phyloP scores from a whole-genome alignment of 2,888 invertebrate species.

The Amiota minor region DNA sequence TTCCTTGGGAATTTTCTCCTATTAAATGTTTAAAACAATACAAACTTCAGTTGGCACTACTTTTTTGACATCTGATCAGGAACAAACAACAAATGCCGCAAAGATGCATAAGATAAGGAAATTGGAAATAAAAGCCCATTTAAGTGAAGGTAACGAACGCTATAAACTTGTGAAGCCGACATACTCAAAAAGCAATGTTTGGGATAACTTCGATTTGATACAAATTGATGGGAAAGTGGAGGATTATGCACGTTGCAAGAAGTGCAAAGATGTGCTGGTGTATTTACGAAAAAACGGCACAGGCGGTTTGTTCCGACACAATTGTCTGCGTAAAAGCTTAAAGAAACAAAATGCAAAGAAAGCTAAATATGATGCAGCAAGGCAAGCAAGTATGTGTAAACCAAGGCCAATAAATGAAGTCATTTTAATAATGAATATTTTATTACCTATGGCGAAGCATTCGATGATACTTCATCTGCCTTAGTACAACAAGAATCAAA shows the following conservation, averaged over 20 bases:
- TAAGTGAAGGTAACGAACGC: not conserved
- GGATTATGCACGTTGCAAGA: not conserved
- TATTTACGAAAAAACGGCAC: not conserved
- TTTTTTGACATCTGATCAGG: too few species aligned
- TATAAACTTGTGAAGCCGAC: not conserved
- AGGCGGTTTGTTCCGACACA: not conserved
- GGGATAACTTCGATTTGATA: not conserved
- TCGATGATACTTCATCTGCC: not conserved
- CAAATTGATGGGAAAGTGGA: not conserved
- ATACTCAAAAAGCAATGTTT: not conserved
- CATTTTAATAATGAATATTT: too few species aligned
- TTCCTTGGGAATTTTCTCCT: too few species aligned
- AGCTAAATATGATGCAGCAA: not conserved
- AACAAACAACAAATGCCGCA: not conserved
- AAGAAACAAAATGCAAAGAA: not conserved
- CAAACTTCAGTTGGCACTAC: too few species aligned
- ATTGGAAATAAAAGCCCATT: constrained; percentile 10
- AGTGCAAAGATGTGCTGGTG: not conserved
- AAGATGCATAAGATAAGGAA: constrained; percentile 2
- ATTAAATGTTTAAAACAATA: too few species aligned
- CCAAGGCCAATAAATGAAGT: too few species aligned
- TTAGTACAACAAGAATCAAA: not conserved
- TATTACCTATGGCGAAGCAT: not conserved
- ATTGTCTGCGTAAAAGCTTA: not conserved
- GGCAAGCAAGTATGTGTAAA: not conserved